phyloP scores from a whole-genome alignment of 2,113 vertebrate species.

The Odocoileus virginianus region DNA sequence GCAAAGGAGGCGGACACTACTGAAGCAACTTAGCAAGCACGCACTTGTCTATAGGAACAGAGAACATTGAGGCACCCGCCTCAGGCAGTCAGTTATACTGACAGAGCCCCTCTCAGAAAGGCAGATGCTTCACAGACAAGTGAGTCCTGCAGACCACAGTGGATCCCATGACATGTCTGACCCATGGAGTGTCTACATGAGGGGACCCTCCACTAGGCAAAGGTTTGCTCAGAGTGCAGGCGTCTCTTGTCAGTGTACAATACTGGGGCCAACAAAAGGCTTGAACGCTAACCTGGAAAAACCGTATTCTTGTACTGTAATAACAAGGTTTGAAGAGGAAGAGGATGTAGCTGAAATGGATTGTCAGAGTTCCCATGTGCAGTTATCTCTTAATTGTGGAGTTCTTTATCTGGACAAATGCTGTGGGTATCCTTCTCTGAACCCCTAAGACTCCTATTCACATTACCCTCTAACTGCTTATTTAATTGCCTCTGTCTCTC shows the following conservation, averaged over 20 bases:
- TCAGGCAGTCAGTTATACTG: neutral
- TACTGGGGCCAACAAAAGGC: neutral
- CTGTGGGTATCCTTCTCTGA: no score
- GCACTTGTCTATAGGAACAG: accelerated
- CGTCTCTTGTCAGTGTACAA: neutral
- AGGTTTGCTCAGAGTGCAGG: neutral
- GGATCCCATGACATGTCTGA: neutral
- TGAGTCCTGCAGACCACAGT: neutral
- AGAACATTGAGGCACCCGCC: neutral
- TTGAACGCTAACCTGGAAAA: neutral
- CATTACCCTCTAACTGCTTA: neutral
- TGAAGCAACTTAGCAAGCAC: neutral
- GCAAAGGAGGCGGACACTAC: neutral
- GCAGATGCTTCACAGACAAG: no score
- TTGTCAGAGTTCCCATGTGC: neutral
- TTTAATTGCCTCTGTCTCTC: neutral
- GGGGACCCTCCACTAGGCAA: neutral
- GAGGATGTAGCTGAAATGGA: neutral
- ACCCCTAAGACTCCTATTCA: neutral
- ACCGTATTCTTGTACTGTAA: neutral
- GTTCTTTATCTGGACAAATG: neutral
- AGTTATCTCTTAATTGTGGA: neutral
- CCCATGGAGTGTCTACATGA: no score
- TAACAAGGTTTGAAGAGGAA: neutral
- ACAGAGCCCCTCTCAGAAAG: neutral